Evolutionary conservation across 2,113 vertebrate genomes (phyloP).

Genomic region (Clarias macrocephalus): DNA sequence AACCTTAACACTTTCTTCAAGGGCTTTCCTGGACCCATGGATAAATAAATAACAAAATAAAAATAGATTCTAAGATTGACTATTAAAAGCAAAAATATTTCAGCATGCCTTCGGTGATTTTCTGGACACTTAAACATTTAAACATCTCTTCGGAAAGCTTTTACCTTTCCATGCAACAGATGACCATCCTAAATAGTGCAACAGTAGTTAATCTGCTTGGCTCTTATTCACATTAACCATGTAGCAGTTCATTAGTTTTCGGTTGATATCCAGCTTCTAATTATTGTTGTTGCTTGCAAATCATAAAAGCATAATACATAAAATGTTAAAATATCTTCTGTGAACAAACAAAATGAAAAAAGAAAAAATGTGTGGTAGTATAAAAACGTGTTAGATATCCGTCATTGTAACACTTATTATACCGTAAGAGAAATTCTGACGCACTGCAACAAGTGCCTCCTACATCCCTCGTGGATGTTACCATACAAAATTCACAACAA

Average conservation of each 20-base stretch:
- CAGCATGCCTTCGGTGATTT: no score
- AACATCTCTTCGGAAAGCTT: not conserved
- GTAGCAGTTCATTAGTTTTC: not conserved
- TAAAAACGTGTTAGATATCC: not conserved
- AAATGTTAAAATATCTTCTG: not conserved
- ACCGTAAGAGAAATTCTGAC: not conserved
- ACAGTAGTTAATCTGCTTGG: not conserved
- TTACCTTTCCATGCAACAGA: not conserved
- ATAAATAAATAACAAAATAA: no score
- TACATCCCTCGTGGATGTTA: not conserved
- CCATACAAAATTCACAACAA: constrained; percentile 6
- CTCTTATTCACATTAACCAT: not conserved
- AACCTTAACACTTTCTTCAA: not conserved
- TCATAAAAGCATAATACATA: not conserved
- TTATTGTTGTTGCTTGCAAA: not conserved
- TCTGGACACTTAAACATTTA: not conserved
- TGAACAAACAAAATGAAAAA: not conserved
- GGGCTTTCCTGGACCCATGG: not conserved
- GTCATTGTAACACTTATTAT: not conserved
- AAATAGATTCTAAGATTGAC: no score
- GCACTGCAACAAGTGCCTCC: not conserved
- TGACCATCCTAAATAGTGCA: not conserved
- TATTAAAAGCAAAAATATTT: no score
- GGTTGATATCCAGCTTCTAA: not conserved
- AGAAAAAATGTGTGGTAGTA: not conserved